These are phyloP conservation scores for Ditula angustiorana DNA, from an alignment of 2,888 invertebrate species.

Conservation along the genomic window DNA sequence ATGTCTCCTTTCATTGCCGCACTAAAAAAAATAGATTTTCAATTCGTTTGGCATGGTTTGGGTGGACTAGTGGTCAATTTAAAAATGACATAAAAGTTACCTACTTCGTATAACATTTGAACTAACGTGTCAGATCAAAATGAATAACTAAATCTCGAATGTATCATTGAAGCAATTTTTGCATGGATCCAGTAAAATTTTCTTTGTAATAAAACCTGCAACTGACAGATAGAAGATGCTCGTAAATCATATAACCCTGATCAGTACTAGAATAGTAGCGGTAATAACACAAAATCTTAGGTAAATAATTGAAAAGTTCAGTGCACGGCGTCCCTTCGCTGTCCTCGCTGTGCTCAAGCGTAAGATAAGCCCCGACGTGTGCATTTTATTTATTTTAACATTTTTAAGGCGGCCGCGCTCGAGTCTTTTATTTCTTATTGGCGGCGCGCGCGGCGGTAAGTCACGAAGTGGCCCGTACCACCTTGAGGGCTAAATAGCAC, in stretches of 20 bases:
- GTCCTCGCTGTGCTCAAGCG: constrained; percentile 70
- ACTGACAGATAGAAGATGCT: background rate
- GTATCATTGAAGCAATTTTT: no score
- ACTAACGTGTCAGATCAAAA: no score
- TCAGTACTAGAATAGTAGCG: background rate
- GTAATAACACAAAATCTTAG: constrained; percentile 7
- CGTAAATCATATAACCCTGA: background rate
- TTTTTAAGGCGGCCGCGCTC: constrained; percentile 74
- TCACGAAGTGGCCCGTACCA: constrained; percentile 78
- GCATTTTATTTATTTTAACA: constrained; percentile 85
- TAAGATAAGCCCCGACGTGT: constrained; percentile 80
- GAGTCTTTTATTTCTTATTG: constrained; percentile 68
- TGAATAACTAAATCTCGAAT: no score
- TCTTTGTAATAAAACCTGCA: no score
- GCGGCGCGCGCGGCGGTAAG: constrained; percentile 75
- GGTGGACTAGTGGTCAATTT: no score
- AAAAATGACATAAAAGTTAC: no score
- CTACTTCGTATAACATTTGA: no score
- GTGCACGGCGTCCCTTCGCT: constrained; percentile 63
- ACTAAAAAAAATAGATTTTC: no score
- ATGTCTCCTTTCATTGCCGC: background rate
- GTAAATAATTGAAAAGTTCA: constrained; percentile 43
- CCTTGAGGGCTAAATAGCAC: constrained; percentile 84
- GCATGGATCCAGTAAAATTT: no score
- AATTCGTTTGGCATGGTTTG: no score